These are phyloP conservation scores for Tringa solitaria DNA, from an alignment of 2,113 vertebrate species.

Conservation along the genomic window DNA sequence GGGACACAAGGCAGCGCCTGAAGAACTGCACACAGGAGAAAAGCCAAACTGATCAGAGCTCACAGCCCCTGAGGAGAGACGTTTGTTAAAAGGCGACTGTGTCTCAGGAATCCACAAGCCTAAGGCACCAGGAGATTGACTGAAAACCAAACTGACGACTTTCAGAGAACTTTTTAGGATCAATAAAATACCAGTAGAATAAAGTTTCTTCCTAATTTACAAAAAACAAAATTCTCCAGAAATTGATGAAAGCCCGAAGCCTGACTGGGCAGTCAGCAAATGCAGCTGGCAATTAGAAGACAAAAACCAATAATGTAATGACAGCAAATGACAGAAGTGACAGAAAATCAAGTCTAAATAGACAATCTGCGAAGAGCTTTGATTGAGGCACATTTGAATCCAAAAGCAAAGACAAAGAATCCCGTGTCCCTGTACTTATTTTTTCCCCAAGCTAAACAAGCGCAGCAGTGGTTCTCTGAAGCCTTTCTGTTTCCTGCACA, in stretches of 20 bases:
- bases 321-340: not conserved
- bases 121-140: accelerated
- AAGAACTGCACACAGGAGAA: not conserved
- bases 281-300: not conserved
- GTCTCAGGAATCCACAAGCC: not conserved
- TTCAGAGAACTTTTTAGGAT: not conserved
- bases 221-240: not conserved
- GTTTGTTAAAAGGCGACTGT: not conserved
- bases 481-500: not conserved
- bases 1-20: not conserved
- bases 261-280: not conserved
- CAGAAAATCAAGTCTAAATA: not conserved
- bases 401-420: not conserved
- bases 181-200: not conserved
- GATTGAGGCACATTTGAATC: not conserved
- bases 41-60: not conserved
- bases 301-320: not conserved
- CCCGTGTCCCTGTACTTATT: not conserved
- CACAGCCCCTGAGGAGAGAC: accelerated
- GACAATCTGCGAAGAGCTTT: not conserved
- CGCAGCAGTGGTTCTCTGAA: not conserved
- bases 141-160: not conserved
- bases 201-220: not conserved
- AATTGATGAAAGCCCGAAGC: not conserved
- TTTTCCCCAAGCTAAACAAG: not conserved